These are phyloP conservation scores for Virgularia gustaviana DNA, from an alignment of 92 coral and sea anemone genomes.

Conservation along the genomic window DNA sequence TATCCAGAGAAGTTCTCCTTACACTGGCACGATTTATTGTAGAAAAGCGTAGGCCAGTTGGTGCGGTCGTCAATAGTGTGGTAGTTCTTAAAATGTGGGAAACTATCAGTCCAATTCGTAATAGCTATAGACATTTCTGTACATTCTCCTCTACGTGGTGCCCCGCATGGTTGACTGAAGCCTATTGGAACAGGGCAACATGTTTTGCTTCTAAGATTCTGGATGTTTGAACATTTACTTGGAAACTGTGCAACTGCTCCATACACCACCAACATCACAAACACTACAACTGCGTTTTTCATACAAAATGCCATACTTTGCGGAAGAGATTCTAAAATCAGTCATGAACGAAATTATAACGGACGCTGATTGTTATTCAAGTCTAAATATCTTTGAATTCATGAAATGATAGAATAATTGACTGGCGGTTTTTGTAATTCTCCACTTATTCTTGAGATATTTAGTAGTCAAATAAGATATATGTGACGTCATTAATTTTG, in stretches of 20 bases:
- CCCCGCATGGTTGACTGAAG: neutral
- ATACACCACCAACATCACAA: too few relatives aligned
- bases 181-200: neutral
- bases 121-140: neutral
- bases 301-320: too few relatives aligned
- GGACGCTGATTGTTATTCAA: too few relatives aligned
- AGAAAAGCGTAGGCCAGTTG: neutral
- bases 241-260: neutral
- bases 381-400: too few relatives aligned
- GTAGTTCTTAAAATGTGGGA: neutral
- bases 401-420: too few relatives aligned
- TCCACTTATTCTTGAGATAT: too few relatives aligned
- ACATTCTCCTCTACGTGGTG: neutral
- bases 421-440: too few relatives aligned
- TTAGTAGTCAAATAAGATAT: too few relatives aligned
- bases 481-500: too few relatives aligned
- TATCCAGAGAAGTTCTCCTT: neutral
- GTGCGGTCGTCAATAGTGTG: neutral
- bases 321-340: too few relatives aligned
- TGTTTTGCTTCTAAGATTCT: neutral
- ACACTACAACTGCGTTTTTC: too few relatives aligned
- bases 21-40: neutral
- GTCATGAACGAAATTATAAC: too few relatives aligned
- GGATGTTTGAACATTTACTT: neutral
- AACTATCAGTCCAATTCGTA: neutral